Base-by-base conservation (phyloP, 2,797 vertebrate genomes). In the Falco naumanni region DNA sequence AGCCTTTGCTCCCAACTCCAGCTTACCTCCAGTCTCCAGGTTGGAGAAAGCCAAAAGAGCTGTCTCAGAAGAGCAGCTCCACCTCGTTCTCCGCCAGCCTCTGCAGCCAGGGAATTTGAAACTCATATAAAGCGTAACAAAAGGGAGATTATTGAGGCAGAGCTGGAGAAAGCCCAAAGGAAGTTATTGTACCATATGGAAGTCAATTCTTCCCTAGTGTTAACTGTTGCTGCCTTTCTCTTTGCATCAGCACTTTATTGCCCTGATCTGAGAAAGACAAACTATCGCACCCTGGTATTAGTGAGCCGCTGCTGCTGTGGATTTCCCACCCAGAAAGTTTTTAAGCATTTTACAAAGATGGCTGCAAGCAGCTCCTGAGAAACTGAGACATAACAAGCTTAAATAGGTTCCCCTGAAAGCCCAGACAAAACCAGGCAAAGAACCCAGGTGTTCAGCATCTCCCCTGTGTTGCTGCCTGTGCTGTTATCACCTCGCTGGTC, bases 161-260 rank as follows among this genome's bases (percentile, higher is more conserved):
- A 95, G 89, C 89, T 96, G 90, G 93, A 96, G 79, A 41, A 87
- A 95, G 87, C 90, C 92, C 80, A 87, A 95, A 95, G 90, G 92
- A 95, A 81, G 89, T 81, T 88, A 87, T 56, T 85, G 76, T 86
- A 92, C 86, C 82, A 92, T 79, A 91, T 94, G 75, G 95, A 95
- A 92, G 90, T 89, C 28, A 89, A 16, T 85, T 89, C 53, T 91
- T 89, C 84, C 89, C 34, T 37, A 20, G 61, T 43, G 47, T 85
- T 92, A 89, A 83, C 86, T 65, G 57, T 41, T 54, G 50, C 53
- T 80, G 61, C 76, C 76, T 71, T 85, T 89, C 81, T 71, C 34
- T 95, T 89, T 83, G 60, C 63, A 54, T 86, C 0, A 0, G 16
- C 69, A 24, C 57, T 89, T 93, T 89, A 89, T 85, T 81, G 65